Conservation (phyloP, 2,888 invertebrate species). For the Dynastes hyllus region DNA sequence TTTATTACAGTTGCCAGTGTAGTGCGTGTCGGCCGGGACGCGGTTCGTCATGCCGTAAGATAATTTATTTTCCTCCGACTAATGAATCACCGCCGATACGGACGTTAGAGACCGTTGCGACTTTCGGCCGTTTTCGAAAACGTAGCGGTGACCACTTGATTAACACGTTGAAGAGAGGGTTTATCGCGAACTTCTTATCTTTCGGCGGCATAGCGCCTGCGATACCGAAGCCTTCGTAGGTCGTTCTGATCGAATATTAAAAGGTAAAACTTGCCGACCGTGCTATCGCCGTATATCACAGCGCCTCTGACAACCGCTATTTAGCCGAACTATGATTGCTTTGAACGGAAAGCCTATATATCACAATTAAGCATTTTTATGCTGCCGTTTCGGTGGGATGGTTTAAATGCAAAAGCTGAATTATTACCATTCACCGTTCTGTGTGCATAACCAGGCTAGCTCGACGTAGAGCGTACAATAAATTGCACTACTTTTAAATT, state of each 20-base stretch:
- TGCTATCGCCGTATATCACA: conserved; percentile 32
- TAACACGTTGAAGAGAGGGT: conserved; percentile 61
- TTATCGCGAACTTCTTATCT: conserved; percentile 63
- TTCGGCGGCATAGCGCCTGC: conserved; percentile 6
- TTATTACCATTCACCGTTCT: conserved; percentile 34
- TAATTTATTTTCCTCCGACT: conserved; percentile 54
- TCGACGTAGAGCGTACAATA: conserved; percentile 19
- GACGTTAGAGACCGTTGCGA: neutral
- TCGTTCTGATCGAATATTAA: conserved; percentile 39
- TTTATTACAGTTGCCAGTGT: conserved; percentile 43
- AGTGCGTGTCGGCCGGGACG: conserved; percentile 31
- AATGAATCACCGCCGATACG: conserved; percentile 50
- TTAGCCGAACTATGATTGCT: conserved; percentile 44
- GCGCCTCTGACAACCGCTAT: conserved; percentile 38
- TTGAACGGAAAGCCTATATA: conserved; percentile 35
- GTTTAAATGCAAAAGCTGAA: conserved; percentile 43
- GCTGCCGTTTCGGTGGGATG: conserved; percentile 28
- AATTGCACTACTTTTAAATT: conserved; percentile 36
- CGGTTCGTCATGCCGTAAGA: conserved; percentile 54
- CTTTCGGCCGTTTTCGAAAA: conserved; percentile 36
- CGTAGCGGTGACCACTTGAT: conserved; percentile 61
- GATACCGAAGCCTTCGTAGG: neutral
- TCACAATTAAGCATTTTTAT: conserved; percentile 43
- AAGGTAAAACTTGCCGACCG: conserved; percentile 28
- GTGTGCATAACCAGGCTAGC: conserved; percentile 1